Conservation (phyloP, 2,797 vertebrate species). For the Eurystomus glaucurus region DNA sequence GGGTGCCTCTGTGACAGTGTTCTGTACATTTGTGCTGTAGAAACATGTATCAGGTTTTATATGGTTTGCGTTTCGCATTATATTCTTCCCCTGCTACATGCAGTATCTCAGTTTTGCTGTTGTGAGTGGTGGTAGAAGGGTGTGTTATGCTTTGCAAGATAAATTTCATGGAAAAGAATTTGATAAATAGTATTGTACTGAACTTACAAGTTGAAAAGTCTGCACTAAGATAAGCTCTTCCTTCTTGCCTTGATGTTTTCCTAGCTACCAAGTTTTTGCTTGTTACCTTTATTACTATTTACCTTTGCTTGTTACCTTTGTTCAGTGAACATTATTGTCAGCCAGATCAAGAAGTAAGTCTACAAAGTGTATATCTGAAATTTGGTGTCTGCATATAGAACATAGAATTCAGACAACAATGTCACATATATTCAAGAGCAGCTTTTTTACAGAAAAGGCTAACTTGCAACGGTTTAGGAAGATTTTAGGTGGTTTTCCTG, state of each 20-base stretch:
- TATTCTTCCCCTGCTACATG: background rate
- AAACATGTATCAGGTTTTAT: background rate
- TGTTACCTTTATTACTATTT: background rate
- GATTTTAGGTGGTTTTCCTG: background rate
- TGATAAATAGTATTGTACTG: background rate
- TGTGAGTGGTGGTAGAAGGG: background rate
- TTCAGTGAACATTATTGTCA: background rate
- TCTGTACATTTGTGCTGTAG: background rate
- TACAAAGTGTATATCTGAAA: background rate
- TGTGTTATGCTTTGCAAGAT: background rate
- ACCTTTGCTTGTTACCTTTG: background rate
- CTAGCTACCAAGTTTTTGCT: background rate
- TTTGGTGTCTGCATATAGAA: background rate
- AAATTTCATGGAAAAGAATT: background rate
- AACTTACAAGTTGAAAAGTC: background rate
- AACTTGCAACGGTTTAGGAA: background rate
- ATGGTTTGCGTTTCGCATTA: background rate
- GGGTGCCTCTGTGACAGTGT: no score
- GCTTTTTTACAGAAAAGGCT: rapidly evolving
- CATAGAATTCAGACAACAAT: background rate
- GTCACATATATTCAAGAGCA: background rate
- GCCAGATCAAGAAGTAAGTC: background rate
- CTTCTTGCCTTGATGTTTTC: background rate
- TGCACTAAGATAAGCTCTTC: background rate
- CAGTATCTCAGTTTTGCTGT: background rate